phyloP scores from a whole-genome alignment of 2,888 invertebrate genomes.

The Carpatolechia fugitivella region DNA sequence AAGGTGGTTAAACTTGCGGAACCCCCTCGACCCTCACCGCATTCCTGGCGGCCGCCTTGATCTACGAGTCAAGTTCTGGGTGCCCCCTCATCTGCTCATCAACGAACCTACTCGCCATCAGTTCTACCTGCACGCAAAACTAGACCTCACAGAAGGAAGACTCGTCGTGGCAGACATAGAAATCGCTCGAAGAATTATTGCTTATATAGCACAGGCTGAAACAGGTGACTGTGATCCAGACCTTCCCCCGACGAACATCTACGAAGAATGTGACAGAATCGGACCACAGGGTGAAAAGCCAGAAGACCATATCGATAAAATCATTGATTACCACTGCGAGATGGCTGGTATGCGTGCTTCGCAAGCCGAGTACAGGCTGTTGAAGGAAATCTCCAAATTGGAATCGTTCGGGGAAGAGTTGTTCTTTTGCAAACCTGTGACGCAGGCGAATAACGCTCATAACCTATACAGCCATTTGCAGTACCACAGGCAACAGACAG shows the following conservation, averaged over 20 bases:
- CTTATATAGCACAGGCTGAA: conserved; percentile 88
- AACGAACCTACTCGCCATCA: conserved; percentile 92
- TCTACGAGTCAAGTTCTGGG: conserved; percentile 93
- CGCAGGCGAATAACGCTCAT: conserved; percentile 82
- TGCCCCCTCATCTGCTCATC: conserved; percentile 91
- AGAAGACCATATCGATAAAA: conserved; percentile 81
- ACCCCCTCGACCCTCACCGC: conserved; percentile 87
- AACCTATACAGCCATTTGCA: conserved; percentile 86
- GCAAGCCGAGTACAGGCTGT: conserved; percentile 90
- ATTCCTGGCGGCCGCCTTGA: conserved; percentile 83
- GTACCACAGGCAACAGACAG: conserved; percentile 79
- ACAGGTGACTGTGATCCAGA: conserved; percentile 84
- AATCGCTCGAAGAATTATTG: conserved; percentile 84
- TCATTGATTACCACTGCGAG: conserved; percentile 82
- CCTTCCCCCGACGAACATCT: conserved; percentile 79
- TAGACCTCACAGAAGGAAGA: conserved; percentile 86
- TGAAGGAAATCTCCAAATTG: conserved; percentile 88
- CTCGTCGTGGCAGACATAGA: conserved; percentile 85
- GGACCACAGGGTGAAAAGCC: conserved; percentile 81
- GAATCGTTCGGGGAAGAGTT: conserved; percentile 92
- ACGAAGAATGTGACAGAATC: conserved; percentile 82
- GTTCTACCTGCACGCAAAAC: conserved; percentile 90
- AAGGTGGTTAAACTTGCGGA: conserved; percentile 92
- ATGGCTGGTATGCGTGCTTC: conserved; percentile 83
- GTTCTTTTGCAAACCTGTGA: conserved; percentile 85